phyloP scores from a whole-genome alignment of 2,888 invertebrate species.

The Tinea pellionella region DNA sequence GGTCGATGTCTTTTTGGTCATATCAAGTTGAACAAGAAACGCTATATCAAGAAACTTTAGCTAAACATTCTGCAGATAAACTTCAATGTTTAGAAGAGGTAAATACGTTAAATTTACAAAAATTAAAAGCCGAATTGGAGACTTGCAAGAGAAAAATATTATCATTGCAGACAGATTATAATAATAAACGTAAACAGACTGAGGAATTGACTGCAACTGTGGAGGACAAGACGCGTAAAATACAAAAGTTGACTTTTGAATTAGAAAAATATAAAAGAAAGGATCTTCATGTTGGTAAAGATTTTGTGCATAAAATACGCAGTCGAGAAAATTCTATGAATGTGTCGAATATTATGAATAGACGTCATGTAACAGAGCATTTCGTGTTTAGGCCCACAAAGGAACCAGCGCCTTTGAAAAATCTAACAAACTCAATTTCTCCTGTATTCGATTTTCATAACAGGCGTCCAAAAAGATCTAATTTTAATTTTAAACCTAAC shows the following conservation, averaged over 20 bases:
- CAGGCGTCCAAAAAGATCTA: conserved; percentile 29
- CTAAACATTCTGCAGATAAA: conserved; percentile 56
- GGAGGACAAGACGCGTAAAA: conserved; percentile 55
- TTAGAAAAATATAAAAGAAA: conserved; percentile 52
- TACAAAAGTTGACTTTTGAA: conserved; percentile 58
- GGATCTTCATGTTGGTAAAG: conserved; percentile 35
- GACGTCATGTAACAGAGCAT: conserved; percentile 35
- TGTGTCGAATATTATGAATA: conserved; percentile 50
- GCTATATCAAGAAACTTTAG: conserved; percentile 56
- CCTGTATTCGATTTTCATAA: conserved; percentile 56
- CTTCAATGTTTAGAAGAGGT: conserved; percentile 57
- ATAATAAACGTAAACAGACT: conserved; percentile 53
- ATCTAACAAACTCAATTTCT: conserved; percentile 36
- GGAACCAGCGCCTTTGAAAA: conserved; percentile 24
- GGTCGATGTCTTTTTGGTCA: conserved; percentile 67
- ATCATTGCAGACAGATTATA: conserved; percentile 50
- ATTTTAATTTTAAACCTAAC: conserved; percentile 46
- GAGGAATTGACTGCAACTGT: conserved; percentile 52
- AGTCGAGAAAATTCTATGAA: conserved; percentile 41
- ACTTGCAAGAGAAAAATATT: conserved; percentile 54
- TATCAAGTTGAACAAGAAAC: conserved; percentile 66
- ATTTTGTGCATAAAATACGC: conserved; percentile 29
- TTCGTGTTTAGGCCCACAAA: conserved; percentile 53
- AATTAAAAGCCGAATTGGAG: conserved; percentile 57
- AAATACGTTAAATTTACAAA: conserved; percentile 50